Evolutionary conservation across 2,888 invertebrate genomes (phyloP), one percentile per base, ranked within the genome.

Genomic region (Entomobrya proxima): DNA sequence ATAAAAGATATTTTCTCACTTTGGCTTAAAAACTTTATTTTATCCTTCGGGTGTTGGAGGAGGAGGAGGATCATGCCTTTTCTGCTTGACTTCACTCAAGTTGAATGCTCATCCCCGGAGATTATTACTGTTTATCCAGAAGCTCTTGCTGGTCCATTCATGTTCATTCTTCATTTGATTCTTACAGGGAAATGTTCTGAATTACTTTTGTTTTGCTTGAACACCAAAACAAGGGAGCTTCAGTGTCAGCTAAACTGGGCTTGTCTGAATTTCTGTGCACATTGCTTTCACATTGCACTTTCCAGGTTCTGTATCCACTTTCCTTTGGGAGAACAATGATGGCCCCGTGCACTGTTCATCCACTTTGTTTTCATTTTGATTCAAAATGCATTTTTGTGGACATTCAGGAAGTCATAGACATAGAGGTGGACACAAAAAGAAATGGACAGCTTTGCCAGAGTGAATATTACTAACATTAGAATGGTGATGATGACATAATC

Each of bases 21-120:
- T 76, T 37, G 55, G 47, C 75, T 72, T 50, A 47, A 72, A 78
- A 79, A 75, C 75, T 74, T 67, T 55, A 79, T 77, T 78, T 61
- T 83, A 44, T 75, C 77, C 58, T 40, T 35, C 44, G 58, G 35
- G 50, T 50, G 64, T 72, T 47, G 69, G 24, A 69, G 35, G 18
- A 61, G 30, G 35, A 64, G 35, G 37, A 37, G 40, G 67, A 67
- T 7, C 27, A 72, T 52, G 27, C 58, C 61, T 64, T 75, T 58
- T 74, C 75, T 81, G 64, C 32, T 75, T 82, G 61, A 82, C 61
- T 82, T 82, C 27, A 75, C 74, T 61, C 37, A 82, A 61, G 78
- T 83, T 86, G 88, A 80, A 81, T 87, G 84, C 87, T 89, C 88
- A 89, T 89, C 89, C 88, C 89, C 44, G 40, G 89, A 87, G 89